Conservation (phyloP, 2,888 invertebrate genomes). For the Tenthredo mesomela region DNA sequence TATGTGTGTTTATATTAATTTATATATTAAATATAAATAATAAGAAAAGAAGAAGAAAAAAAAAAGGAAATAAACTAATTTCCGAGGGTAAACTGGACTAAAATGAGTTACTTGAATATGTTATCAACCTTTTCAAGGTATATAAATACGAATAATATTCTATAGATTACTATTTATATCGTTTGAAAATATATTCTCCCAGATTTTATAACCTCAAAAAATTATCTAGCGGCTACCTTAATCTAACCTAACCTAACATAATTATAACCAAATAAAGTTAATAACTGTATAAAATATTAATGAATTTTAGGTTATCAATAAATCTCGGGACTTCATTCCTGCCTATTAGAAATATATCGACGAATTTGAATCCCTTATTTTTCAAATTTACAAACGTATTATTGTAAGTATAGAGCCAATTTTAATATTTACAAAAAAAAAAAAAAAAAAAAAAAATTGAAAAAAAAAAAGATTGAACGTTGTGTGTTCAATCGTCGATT, state of each 20-base stretch:
- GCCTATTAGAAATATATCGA: constrained; percentile 69
- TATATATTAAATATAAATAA: background rate
- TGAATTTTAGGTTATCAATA: constrained; percentile 61
- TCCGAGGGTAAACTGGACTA: background rate
- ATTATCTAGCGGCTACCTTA: background rate
- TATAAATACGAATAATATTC: background rate
- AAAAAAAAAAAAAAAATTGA: background rate
- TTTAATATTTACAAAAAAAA: constrained; percentile 23
- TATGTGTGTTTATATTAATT: background rate
- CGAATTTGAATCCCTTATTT: constrained; percentile 68
- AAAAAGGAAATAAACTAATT: background rate
- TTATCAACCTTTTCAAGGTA: constrained; percentile 68
- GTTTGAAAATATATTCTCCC: background rate
- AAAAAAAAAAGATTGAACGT: too few relatives aligned
- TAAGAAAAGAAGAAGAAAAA: background rate
- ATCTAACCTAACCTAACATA: background rate
- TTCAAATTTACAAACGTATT: constrained; percentile 74
- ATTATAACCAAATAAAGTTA: too few relatives aligned
- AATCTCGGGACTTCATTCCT: constrained; percentile 56
- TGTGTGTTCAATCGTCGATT: background rate
- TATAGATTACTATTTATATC: background rate
- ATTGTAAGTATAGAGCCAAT: constrained; percentile 69
- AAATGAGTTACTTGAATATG: constrained; percentile 56
- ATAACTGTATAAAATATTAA: background rate
- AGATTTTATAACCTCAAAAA: background rate